phyloP scores from a whole-genome alignment of 2,888 invertebrate species.

The Phengaris alcon region DNA sequence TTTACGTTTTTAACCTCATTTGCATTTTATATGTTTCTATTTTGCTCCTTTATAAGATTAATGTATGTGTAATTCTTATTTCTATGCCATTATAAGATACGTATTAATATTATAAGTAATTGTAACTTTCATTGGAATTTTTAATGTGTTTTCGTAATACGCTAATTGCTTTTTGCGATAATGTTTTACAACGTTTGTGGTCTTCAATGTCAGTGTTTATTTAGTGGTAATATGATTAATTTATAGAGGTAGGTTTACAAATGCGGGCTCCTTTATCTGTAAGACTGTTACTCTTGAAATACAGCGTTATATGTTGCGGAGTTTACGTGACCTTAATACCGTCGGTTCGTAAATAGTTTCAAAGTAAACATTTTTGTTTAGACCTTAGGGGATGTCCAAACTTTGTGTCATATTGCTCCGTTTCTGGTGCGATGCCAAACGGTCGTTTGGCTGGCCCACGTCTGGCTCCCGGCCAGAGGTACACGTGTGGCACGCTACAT shows the following conservation, averaged over 20 bases:
- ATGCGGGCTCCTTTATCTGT: neutral
- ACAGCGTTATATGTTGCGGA: neutral
- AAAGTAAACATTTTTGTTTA: constrained; percentile 13
- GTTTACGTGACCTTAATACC: neutral
- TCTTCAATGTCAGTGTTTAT: neutral
- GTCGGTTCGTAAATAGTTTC: constrained; percentile 14
- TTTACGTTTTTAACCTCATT: constrained; percentile 34
- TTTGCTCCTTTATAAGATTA: constrained; percentile 24
- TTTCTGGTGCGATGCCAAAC: constrained; percentile 58
- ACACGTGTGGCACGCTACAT: constrained; percentile 49
- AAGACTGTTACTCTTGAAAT: neutral
- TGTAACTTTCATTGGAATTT: constrained; percentile 6
- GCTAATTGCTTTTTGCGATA: neutral
- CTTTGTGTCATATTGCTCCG: constrained; percentile 54
- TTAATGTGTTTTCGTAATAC: neutral
- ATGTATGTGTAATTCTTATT: constrained; percentile 12
- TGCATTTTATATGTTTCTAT: constrained; percentile 31
- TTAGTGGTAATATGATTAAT: neutral
- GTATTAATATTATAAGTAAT: neutral
- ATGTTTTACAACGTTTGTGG: neutral
- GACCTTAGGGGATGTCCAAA: constrained; percentile 40
- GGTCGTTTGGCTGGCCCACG: constrained; percentile 40
- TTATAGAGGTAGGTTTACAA: neutral
- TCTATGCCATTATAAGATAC: constrained; percentile 18
- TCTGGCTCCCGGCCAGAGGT: constrained; percentile 53